Conservation (phyloP, 2,797 vertebrate species). For the Enteromius treurensis region DNA sequence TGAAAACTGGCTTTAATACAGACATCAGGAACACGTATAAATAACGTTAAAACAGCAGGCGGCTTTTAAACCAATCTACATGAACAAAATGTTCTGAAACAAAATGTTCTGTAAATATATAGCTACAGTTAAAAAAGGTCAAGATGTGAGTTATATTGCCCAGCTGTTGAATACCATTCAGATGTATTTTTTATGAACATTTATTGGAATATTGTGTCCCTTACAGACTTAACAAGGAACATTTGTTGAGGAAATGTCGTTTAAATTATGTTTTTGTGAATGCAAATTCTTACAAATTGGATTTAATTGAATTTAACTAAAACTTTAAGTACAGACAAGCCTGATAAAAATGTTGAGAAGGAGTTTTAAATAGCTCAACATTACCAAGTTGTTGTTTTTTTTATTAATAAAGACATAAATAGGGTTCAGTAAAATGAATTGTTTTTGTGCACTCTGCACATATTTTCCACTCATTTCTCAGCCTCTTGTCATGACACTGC, state of each 20-base stretch:
- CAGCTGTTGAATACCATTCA: not conserved
- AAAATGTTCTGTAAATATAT: not conserved
- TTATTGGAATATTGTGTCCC: not conserved
- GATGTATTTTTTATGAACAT: not conserved
- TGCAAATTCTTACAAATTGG: not conserved
- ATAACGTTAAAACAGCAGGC: not conserved
- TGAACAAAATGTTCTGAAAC: constrained; percentile 10
- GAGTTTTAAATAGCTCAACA: not conserved
- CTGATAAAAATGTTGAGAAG: not conserved
- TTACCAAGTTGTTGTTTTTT: not conserved
- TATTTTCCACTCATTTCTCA: constrained; percentile 19
- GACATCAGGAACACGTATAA: not conserved
- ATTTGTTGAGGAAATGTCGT: not conserved
- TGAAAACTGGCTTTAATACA: not conserved
- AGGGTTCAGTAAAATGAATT: not conserved
- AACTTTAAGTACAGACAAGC: not conserved
- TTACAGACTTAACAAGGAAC: not conserved
- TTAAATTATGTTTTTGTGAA: not conserved
- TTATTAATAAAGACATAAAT: not conserved
- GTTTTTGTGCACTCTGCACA: constrained; percentile 11
- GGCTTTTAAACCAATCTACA: not conserved
- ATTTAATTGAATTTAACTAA: not conserved
- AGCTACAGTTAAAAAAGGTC: not conserved
- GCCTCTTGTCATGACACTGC: constrained; percentile 2
- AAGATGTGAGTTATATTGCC: not conserved